Conservation (phyloP, 2,888 invertebrate species). For the Lasiommata megera region DNA sequence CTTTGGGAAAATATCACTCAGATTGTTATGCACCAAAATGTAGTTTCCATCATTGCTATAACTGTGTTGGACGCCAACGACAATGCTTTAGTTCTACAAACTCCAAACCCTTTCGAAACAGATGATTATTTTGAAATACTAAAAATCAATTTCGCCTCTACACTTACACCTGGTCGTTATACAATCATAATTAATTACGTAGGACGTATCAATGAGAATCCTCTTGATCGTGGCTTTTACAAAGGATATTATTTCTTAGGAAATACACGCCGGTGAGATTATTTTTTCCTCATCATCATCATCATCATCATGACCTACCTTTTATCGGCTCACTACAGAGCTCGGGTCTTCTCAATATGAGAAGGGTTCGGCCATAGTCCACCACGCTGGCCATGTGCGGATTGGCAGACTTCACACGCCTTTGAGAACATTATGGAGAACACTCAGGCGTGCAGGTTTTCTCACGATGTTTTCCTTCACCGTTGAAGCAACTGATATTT, state of each 20-base stretch:
- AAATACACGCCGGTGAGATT: slow-evolving; percentile 48
- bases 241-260: slow-evolving; percentile 63
- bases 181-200: slow-evolving; percentile 52
- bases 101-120: slow-evolving; percentile 47
- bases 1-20: slow-evolving; percentile 48
- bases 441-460: too few relatives aligned
- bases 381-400: too few relatives aligned
- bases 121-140: slow-evolving; percentile 61
- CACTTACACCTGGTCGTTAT: slow-evolving; percentile 52
- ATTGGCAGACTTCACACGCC: too few relatives aligned
- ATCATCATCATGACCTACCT: too few relatives aligned
- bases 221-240: slow-evolving; percentile 68
- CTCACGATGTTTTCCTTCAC: too few relatives aligned
- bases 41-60: slow-evolving; percentile 51
- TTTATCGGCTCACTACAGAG: too few relatives aligned
- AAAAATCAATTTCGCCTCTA: slow-evolving; percentile 51
- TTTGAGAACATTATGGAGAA: too few relatives aligned
- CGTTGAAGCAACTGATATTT: too few relatives aligned
- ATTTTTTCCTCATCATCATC: neutral
- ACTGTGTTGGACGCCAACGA: slow-evolving; percentile 40
- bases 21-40: slow-evolving; percentile 69
- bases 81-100: slow-evolving; percentile 44
- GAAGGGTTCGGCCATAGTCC: too few relatives aligned
- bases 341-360: too few relatives aligned
- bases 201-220: slow-evolving; percentile 62